phyloP scores from a whole-genome alignment of 2,113 vertebrate genomes.

The Xenus cinereus region DNA sequence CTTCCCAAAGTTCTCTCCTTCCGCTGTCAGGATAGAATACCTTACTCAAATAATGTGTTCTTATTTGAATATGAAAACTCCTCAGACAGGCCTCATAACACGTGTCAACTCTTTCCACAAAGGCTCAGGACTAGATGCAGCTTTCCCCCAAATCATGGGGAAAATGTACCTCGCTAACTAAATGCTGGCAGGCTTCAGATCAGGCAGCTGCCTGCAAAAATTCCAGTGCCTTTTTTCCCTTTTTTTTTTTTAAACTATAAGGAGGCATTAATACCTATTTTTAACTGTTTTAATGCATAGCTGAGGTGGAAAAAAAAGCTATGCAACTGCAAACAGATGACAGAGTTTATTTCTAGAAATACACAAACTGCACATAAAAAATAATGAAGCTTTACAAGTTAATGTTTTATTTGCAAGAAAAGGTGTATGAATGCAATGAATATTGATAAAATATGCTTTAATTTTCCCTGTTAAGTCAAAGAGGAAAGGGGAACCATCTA shows the following conservation, averaged over 20 bases:
- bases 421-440: neutral
- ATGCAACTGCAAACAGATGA: neutral
- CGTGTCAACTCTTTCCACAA: neutral
- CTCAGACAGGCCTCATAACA: neutral
- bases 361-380: neutral
- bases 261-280: neutral
- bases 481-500: neutral
- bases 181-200: neutral
- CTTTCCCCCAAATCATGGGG: neutral
- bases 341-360: neutral
- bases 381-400: neutral
- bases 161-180: neutral
- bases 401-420: neutral
- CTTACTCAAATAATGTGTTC: neutral
- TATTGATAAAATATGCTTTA: neutral
- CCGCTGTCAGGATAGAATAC: neutral
- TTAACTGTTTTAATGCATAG: neutral
- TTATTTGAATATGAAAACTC: neutral
- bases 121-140: neutral
- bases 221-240: neutral
- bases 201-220: neutral
- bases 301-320: neutral
- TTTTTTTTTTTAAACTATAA: neutral
- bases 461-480: neutral
- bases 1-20: neutral